Percentiles rank a stretch among this genome's conserved stretches.
Evolutionary conservation across 2,888 invertebrate genomes (phyloP).

Genomic region (Cheilosia pagana): DNA sequence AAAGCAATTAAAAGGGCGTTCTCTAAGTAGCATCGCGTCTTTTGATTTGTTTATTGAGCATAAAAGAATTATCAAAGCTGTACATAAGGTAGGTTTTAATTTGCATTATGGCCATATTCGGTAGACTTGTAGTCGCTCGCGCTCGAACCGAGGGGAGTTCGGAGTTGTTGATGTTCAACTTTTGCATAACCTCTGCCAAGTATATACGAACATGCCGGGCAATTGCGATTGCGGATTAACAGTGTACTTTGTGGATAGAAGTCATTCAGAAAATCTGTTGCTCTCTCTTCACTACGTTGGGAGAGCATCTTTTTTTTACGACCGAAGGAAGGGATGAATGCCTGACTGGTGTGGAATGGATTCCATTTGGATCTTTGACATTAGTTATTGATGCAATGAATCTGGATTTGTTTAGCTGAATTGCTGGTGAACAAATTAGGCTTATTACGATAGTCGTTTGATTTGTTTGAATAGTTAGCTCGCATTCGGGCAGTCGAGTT

Average conservation of each 20-base stretch:
- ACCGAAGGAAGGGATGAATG: background rate
- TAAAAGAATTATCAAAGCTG: slow-evolving; percentile 79
- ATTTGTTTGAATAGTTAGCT: slow-evolving; percentile 44
- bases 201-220: slow-evolving; percentile 79
- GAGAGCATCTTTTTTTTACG: slow-evolving; percentile 15
- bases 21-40: slow-evolving; percentile 71
- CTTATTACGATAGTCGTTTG: slow-evolving; percentile 53
- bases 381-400: slow-evolving; percentile 42
- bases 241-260: slow-evolving; percentile 79
- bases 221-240: slow-evolving; percentile 83
- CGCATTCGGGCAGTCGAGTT: background rate
- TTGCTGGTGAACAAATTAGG: slow-evolving; percentile 45
- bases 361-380: background rate
- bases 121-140: slow-evolving; percentile 22
- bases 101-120: slow-evolving; percentile 1
- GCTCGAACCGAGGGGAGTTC: slow-evolving; percentile 20
- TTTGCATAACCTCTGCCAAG: slow-evolving; percentile 78
- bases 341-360: background rate
- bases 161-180: slow-evolving; percentile 73
- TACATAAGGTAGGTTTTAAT: slow-evolving; percentile 62
- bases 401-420: slow-evolving; percentile 24
- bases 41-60: slow-evolving; percentile 82
- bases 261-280: slow-evolving; percentile 83
- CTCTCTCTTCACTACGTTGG: slow-evolving; percentile 77
- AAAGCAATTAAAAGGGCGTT: slow-evolving; percentile 69